These are phyloP conservation scores for Rhinoptilus africanus DNA, from an alignment of 2,113 vertebrate genomes.

Conservation along the genomic window DNA sequence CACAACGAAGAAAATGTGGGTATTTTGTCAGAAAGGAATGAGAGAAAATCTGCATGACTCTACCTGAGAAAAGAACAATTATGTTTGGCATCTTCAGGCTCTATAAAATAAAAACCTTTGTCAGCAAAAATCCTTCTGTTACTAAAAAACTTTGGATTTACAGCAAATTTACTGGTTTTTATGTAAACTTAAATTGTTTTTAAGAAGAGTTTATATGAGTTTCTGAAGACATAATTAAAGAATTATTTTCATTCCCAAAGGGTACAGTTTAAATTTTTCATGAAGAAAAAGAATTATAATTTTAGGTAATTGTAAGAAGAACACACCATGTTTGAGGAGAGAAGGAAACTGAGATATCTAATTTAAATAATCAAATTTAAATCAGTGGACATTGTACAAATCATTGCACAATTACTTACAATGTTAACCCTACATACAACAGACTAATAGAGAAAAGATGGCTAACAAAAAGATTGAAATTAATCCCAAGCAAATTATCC, in stretches of 20 bases:
- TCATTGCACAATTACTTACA: not conserved
- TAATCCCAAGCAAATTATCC: not conserved
- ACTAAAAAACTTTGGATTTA: not conserved
- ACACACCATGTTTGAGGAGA: not conserved
- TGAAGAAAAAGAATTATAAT: not conserved
- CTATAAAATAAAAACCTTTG: not conserved
- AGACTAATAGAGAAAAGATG: not conserved
- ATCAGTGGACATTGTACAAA: not conserved
- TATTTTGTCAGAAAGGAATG: not conserved
- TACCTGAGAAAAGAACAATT: not conserved
- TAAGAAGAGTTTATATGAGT: not conserved
- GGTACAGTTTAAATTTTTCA: not conserved
- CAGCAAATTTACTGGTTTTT: not conserved
- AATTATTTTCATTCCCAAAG: not conserved
- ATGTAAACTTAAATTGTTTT: not conserved
- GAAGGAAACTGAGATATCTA: not conserved
- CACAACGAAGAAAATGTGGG: not conserved
- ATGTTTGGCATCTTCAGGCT: not conserved
- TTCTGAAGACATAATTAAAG: not conserved
- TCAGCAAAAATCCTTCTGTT: not conserved
- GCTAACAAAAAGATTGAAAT: not conserved
- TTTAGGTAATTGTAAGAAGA: not conserved
- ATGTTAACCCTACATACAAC: not conserved
- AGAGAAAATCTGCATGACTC: not conserved
- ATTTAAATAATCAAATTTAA: conserved; percentile 28